Conservation (phyloP, 1,140 invertebrate genomes). For the Hyposmocoma kahamanoa region DNA sequence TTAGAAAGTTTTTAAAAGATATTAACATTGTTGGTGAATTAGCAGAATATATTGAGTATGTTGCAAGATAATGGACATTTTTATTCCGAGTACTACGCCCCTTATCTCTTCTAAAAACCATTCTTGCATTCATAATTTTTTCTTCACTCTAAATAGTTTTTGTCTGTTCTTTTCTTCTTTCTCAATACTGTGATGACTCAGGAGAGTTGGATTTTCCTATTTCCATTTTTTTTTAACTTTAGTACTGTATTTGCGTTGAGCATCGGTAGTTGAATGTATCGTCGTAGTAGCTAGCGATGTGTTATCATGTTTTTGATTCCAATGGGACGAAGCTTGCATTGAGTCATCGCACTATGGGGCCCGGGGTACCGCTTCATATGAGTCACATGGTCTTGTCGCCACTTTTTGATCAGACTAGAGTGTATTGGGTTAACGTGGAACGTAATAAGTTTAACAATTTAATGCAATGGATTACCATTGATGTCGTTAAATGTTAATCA, state of each 20-base stretch:
- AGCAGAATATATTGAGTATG: conserved; percentile 69
- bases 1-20: conserved; percentile 38
- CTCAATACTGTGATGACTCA: conserved; percentile 71
- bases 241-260: conserved; percentile 1
- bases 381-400: too few relatives aligned
- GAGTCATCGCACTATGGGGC: conserved; percentile 72
- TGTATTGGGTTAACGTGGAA: too few relatives aligned
- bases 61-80: conserved; percentile 61
- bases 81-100: conserved; percentile 53
- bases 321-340: conserved; percentile 70
- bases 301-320: conserved; percentile 25
- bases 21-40: conserved; percentile 50
- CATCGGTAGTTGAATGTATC: background rate
- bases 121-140: conserved; percentile 5
- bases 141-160: conserved; percentile 29
- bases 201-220: conserved; percentile 28
- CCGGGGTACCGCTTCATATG: conserved; percentile 47
- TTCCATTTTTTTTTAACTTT: background rate
- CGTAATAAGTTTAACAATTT: too few relatives aligned
- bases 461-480: too few relatives aligned
- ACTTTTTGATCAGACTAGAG: too few relatives aligned
- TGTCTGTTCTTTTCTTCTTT: conserved; percentile 42
- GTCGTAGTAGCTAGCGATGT: too few relatives aligned
- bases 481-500: too few relatives aligned
- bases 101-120: conserved; percentile 26